phyloP scores from a whole-genome alignment of 64 coral and sea anemone genomes.

The Montipora foliosa region DNA sequence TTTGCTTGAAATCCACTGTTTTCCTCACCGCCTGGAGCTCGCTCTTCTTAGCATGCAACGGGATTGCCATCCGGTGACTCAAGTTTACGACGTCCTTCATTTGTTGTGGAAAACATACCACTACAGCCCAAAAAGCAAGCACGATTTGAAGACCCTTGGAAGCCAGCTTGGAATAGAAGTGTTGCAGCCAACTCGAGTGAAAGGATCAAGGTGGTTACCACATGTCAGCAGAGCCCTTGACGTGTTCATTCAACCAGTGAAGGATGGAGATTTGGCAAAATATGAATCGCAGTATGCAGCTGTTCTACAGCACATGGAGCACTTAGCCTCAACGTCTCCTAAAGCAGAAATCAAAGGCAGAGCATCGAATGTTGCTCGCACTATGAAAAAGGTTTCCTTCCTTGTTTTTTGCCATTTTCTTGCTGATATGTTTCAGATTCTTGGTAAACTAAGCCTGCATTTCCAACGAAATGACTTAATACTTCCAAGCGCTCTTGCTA shows the following conservation, averaged over 20 bases:
- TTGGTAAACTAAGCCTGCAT: constrained; percentile 54
- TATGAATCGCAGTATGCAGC: constrained; percentile 56
- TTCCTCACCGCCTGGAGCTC: neutral
- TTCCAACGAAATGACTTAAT: constrained; percentile 59
- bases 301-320: constrained; percentile 56
- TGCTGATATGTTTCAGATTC: constrained; percentile 44
- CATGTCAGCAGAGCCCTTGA: constrained; percentile 63
- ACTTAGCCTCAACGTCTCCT: constrained; percentile 51
- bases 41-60: constrained; percentile 30
- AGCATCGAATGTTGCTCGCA: constrained; percentile 31
- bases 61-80: neutral
- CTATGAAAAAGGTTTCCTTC: constrained; percentile 54
- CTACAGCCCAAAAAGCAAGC: constrained; percentile 53
- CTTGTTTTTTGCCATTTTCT: constrained; percentile 65
- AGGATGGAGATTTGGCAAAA: constrained; percentile 49
- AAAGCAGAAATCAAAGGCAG: constrained; percentile 55
- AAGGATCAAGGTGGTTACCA: constrained; percentile 70
- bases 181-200: constrained; percentile 56
- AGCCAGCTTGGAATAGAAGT: constrained; percentile 46
- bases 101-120: constrained; percentile 67
- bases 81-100: constrained; percentile 30
- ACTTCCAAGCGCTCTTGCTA: constrained; percentile 33
- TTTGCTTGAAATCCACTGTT: too few species aligned
- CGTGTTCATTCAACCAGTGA: constrained; percentile 50
- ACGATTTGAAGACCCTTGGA: constrained; percentile 44